phyloP scores from a whole-genome alignment of 2,113 vertebrate species.

The Carlito syrichta region DNA sequence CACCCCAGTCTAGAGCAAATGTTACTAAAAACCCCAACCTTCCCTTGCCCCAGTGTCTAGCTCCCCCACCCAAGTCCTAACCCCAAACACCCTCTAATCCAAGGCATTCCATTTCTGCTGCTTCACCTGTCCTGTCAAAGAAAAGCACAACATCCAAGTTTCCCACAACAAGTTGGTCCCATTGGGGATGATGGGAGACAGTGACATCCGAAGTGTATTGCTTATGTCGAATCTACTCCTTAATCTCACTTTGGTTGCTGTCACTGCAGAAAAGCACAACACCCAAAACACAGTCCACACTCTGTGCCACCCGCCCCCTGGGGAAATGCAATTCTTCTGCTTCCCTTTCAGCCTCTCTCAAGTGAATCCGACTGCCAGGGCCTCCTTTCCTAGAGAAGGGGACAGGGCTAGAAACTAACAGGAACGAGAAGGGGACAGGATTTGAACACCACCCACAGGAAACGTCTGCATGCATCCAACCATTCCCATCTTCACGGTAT shows the following conservation, averaged over 20 bases:
- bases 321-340: neutral
- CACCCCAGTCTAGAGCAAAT: neutral
- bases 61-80: neutral
- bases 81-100: neutral
- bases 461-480: neutral
- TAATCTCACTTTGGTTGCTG: too few relatives aligned
- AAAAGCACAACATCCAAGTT: neutral
- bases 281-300: neutral
- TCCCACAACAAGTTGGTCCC: too few relatives aligned
- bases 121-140: neutral
- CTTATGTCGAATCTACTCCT: too few relatives aligned
- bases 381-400: neutral
- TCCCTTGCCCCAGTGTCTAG: neutral
- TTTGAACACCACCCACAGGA: neutral
- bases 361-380: neutral
- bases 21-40: neutral
- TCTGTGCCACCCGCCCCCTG: too few relatives aligned
- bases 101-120: neutral
- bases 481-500: neutral
- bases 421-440: fast-evolving
- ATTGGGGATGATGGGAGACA: too few relatives aligned
- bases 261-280: neutral
- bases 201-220: too few relatives aligned
- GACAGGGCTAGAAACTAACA: neutral
- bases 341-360: neutral